Evolutionary conservation across 2,113 vertebrate species (phyloP).

Genomic region (Salvelinus namaycush): DNA sequence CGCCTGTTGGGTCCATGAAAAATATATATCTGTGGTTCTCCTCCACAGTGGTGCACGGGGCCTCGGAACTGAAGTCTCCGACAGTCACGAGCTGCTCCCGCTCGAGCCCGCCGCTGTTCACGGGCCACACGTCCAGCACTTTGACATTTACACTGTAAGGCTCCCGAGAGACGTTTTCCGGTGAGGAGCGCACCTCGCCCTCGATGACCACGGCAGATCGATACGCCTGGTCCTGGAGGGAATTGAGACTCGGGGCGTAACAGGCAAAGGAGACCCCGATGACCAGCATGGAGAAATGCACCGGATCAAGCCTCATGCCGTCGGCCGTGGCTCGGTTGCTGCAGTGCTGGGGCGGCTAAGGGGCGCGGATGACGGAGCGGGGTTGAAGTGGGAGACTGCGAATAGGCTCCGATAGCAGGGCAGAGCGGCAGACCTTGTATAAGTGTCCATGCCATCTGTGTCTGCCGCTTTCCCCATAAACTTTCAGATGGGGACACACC

Average conservation of each 20-base stretch:
- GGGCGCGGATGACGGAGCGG: constrained; percentile 71
- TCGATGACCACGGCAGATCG: constrained; percentile 93
- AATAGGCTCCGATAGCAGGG: constrained; percentile 81
- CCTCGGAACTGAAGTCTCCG: constrained; percentile 85
- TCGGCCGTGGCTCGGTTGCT: constrained; percentile 84
- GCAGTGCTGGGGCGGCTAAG: constrained; percentile 72
- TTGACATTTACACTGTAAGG: constrained; percentile 88
- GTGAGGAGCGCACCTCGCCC: constrained; percentile 92
- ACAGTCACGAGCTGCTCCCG: constrained; percentile 95
- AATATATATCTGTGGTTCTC: constrained; percentile 96
- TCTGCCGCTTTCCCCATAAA: constrained; percentile 83
- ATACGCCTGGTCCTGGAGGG: constrained; percentile 94
- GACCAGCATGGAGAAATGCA: constrained; percentile 95
- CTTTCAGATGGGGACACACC: constrained; percentile 80
- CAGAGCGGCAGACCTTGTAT: constrained; percentile 87
- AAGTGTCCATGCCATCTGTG: constrained; percentile 94
- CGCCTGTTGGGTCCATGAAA: constrained; percentile 94
- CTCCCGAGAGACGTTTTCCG: constrained; percentile 84
- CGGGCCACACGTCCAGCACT: constrained; percentile 94
- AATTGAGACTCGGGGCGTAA: constrained; percentile 94
- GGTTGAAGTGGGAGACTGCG: constrained; percentile 75
- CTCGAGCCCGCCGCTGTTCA: constrained; percentile 91
- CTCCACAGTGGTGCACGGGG: constrained; percentile 88
- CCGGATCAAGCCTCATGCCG: constrained; percentile 96
- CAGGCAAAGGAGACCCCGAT: constrained; percentile 95